Conservation (phyloP, 1,140 invertebrate genomes). For the Physella acuta region DNA sequence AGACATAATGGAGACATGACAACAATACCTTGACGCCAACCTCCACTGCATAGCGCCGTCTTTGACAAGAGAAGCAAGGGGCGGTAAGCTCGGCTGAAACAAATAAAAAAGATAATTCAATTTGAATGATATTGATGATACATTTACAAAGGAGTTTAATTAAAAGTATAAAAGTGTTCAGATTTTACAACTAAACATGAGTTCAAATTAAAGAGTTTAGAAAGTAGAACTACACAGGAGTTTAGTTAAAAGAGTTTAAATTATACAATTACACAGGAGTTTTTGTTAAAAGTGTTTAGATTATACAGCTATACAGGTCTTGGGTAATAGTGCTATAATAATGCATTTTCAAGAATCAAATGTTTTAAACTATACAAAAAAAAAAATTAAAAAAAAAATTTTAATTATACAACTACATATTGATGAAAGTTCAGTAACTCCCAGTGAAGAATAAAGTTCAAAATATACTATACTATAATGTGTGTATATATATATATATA, state of each 20-base stretch:
- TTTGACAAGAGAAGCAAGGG: conserved; percentile 1
- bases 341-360: no score
- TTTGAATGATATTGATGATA: not conserved
- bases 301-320: no score
- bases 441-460: no score
- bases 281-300: not conserved
- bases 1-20: no score
- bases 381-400: no score
- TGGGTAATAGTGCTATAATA: no score
- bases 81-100: conserved; percentile 1
- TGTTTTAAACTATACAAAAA: no score
- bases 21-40: conserved; percentile 15
- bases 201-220: not conserved
- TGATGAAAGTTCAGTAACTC: no score
- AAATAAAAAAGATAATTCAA: not conserved
- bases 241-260: not conserved
- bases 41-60: conserved; percentile 5
- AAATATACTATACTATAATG: no score
- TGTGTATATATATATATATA: no score
- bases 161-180: not conserved
- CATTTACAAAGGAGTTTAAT: not conserved
- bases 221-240: not conserved
- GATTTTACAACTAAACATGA: no score
- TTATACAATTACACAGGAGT: not conserved
- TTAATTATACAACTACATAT: no score